Conservation (phyloP, 2,888 invertebrate genomes). For the Stenotaenia linearis region DNA sequence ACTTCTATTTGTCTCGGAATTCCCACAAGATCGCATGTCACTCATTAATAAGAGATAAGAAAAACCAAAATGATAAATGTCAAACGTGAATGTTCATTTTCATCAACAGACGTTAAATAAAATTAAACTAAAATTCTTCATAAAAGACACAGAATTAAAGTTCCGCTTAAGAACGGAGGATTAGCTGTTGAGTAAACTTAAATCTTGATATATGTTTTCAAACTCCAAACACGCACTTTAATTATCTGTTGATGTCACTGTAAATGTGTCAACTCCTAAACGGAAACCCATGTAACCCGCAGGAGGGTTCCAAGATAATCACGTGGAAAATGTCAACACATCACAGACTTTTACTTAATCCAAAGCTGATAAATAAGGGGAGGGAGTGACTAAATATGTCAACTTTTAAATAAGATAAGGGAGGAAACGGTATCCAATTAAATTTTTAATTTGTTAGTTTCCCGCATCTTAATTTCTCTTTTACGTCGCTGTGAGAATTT, state of each 20-base stretch:
- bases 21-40: neutral
- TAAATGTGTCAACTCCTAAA: slow-evolving; percentile 3
- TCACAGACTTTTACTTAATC: neutral
- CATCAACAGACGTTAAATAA: neutral
- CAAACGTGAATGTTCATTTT: neutral
- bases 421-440: too few species aligned
- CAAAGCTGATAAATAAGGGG: neutral
- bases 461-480: too few species aligned
- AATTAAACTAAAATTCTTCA: too few species aligned
- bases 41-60: neutral
- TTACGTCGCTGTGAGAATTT: too few species aligned
- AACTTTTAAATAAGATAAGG: too few species aligned
- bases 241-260: neutral
- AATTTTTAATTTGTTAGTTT: too few species aligned
- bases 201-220: neutral
- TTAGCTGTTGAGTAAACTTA: too few species aligned
- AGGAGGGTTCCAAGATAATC: neutral
- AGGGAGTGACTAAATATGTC: neutral
- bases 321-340: neutral
- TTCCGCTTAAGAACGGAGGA: too few species aligned
- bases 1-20: neutral
- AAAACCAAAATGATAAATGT: neutral
- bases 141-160: too few species aligned
- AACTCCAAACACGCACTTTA: neutral
- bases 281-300: neutral